These are phyloP conservation scores for Chloroceryle aenea DNA, from an alignment of 2,113 vertebrate species.

Conservation along the genomic window DNA sequence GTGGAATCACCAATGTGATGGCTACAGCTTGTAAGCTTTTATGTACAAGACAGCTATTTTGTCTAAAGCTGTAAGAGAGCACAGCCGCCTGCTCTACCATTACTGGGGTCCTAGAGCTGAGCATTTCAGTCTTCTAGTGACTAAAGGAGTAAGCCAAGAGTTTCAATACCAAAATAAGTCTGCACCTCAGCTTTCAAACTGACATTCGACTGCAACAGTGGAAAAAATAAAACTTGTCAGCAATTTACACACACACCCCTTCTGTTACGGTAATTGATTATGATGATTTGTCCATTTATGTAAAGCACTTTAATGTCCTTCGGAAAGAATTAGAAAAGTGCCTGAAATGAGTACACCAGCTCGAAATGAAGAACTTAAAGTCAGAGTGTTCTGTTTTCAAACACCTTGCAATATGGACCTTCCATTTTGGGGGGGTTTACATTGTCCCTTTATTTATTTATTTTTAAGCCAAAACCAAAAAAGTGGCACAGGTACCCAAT, in stretches of 20 bases:
- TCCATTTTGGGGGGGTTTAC: neutral
- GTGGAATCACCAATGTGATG: neutral
- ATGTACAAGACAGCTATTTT: neutral
- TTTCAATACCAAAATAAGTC: neutral
- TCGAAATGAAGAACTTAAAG: neutral
- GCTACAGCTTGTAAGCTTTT: neutral
- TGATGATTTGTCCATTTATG: neutral
- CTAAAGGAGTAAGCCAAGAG: neutral
- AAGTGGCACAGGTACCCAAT: neutral
- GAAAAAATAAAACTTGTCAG: neutral
- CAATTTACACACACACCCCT: neutral
- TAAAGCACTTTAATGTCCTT: neutral
- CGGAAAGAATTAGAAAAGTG: neutral
- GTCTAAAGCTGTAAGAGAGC: neutral
- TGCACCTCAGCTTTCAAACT: neutral
- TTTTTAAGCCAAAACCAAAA: neutral
- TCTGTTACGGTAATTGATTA: neutral
- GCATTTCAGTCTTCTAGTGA: neutral
- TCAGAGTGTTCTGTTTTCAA: neutral
- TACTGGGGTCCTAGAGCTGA: accelerated
- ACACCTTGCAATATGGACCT: neutral
- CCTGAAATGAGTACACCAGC: neutral
- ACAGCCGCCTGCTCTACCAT: neutral
- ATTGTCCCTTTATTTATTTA: neutral
- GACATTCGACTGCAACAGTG: neutral